These are phyloP conservation scores for Rhynchophorus ferrugineus DNA, from an alignment of 1,140 invertebrate species.

Conservation along the genomic window DNA sequence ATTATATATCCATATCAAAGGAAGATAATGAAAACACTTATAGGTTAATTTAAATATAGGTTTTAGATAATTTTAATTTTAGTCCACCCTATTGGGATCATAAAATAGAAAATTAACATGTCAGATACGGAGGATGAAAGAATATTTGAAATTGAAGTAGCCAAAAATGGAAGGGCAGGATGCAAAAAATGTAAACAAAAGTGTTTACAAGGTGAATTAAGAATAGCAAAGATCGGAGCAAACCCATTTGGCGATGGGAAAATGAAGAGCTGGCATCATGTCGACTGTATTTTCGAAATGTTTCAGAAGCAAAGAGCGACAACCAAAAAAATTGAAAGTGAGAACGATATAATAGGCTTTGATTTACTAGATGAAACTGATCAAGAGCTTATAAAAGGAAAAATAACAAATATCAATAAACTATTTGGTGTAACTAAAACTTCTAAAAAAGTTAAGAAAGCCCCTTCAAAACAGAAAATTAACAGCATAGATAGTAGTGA, in stretches of 20 bases:
- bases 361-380: slow-evolving; percentile 58
- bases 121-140: slow-evolving; percentile 40
- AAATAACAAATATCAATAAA: slow-evolving; percentile 48
- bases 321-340: slow-evolving; percentile 73
- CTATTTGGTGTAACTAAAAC: slow-evolving; percentile 39
- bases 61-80: background rate
- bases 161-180: slow-evolving; percentile 69
- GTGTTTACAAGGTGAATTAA: slow-evolving; percentile 61
- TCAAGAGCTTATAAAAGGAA: slow-evolving; percentile 54
- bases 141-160: slow-evolving; percentile 64
- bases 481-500: background rate
- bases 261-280: slow-evolving; percentile 82
- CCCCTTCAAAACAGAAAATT: background rate
- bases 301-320: slow-evolving; percentile 69
- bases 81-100: no score
- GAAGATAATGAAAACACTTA: background rate
- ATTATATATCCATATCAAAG: no score
- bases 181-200: slow-evolving; percentile 83
- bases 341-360: slow-evolving; percentile 75
- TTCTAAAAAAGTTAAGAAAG: slow-evolving; percentile 29
- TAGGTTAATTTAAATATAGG: background rate
- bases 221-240: slow-evolving; percentile 65
- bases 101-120: slow-evolving; percentile 18
- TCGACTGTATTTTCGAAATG: slow-evolving; percentile 71
- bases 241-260: slow-evolving; percentile 78